A percentile compares a stretch with the other conserved stretches of the same genome.
phyloP scores from a whole-genome alignment of 1,140 invertebrate species.

The Calosoma granatense region DNA sequence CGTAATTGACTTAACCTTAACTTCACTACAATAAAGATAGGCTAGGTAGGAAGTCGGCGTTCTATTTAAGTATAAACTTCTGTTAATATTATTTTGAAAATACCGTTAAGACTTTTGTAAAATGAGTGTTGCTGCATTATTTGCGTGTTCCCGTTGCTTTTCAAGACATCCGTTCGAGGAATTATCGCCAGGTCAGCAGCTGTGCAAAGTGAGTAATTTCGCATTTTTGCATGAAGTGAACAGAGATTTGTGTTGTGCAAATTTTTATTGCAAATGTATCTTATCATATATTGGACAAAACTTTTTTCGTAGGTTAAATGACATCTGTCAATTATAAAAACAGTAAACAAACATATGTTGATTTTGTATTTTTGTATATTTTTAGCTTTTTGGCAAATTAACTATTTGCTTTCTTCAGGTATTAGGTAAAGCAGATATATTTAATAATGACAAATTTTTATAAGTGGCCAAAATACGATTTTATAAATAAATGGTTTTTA shows the following conservation, averaged over 20 bases:
- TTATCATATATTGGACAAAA: conserved; percentile 19
- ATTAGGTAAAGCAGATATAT: too few relatives aligned
- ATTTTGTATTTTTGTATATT: too few relatives aligned
- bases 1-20: conserved; percentile 1
- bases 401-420: too few relatives aligned
- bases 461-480: too few relatives aligned
- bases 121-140: conserved; percentile 55
- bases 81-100: conserved; percentile 5
- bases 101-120: conserved; percentile 5
- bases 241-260: conserved; percentile 15
- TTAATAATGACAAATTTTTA: too few relatives aligned
- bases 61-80: background rate
- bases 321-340: background rate
- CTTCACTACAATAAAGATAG: background rate
- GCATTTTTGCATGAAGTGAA: conserved; percentile 11
- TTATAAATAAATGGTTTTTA: too few relatives aligned
- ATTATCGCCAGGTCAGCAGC: conserved; percentile 84
- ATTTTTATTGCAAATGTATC: conserved; percentile 6
- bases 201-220: conserved; percentile 75
- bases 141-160: conserved; percentile 92
- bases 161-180: conserved; percentile 92
- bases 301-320: conserved; percentile 10
- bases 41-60: background rate
- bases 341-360: too few relatives aligned
- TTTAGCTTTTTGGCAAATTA: too few relatives aligned